These are phyloP conservation scores for Ptycholaimellus sp. DNA, from an alignment of 2,888 invertebrate genomes.

Conservation along the genomic window DNA sequence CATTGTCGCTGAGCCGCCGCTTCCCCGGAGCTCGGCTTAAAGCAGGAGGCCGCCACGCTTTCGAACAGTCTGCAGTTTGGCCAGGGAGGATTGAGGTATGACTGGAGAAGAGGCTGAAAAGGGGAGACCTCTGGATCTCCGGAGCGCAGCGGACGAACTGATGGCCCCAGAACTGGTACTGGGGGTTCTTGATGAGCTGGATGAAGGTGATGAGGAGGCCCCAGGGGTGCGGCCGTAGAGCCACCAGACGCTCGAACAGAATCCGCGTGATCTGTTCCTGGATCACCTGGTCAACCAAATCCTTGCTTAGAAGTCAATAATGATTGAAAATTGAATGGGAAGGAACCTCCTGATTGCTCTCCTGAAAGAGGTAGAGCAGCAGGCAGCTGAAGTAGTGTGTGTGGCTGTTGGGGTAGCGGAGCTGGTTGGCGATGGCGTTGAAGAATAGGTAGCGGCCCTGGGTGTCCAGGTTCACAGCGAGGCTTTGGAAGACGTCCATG, in stretches of 20 bases:
- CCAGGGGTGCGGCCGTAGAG: slow-evolving; percentile 95
- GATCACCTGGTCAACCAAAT: slow-evolving; percentile 80
- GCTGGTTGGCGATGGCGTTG: slow-evolving; percentile 87
- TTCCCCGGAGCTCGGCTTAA: no score
- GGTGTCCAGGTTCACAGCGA: slow-evolving; percentile 81
- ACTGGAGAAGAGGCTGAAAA: slow-evolving; percentile 26
- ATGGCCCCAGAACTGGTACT: slow-evolving; percentile 91
- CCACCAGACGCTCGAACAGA: slow-evolving; percentile 71
- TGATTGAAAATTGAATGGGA: no score
- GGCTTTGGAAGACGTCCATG: slow-evolving; percentile 96
- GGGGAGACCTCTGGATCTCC: slow-evolving; percentile 91
- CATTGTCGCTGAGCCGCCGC: no score
- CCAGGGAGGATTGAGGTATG: background rate
- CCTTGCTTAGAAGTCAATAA: no score
- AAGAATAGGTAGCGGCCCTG: slow-evolving; percentile 81
- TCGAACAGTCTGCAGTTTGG: slow-evolving; percentile 51
- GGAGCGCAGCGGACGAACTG: slow-evolving; percentile 96
- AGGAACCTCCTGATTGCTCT: slow-evolving; percentile 45
- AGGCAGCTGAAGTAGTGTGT: slow-evolving; percentile 97
- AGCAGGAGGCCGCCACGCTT: slow-evolving; percentile 83
- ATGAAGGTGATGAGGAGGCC: slow-evolving; percentile 88
- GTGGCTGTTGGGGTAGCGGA: slow-evolving; percentile 91
- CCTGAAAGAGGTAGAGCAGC: slow-evolving; percentile 74
- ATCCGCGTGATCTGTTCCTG: slow-evolving; percentile 89
- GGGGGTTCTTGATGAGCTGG: slow-evolving; percentile 86